Evolutionary conservation across 2,113 vertebrate genomes (phyloP).

Genomic region (Tachuris rubrigastra): DNA sequence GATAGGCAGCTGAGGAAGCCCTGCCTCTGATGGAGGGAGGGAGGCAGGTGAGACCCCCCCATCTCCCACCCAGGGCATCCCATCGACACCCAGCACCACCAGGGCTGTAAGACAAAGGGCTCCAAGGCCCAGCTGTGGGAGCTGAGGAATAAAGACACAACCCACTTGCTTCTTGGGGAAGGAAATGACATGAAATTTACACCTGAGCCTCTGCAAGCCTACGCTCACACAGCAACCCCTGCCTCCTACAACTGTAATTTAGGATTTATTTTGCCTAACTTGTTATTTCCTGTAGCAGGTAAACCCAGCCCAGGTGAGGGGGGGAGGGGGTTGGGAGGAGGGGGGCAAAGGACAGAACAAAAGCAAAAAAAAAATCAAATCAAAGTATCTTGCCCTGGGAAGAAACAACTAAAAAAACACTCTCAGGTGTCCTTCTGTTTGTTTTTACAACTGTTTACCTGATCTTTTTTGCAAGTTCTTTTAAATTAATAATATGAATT

Average conservation of each 20-base stretch:
- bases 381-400: not conserved
- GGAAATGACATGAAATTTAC: not conserved
- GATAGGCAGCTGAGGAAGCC: not conserved
- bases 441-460: not conserved
- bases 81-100: not conserved
- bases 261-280: not conserved
- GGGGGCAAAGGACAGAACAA: not conserved
- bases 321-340: no score
- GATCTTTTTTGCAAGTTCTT: not conserved
- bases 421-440: not conserved
- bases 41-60: not conserved
- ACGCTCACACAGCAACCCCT: not conserved
- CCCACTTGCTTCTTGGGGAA: not conserved
- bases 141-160: not conserved
- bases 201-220: not conserved
- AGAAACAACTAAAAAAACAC: not conserved
- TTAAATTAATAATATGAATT: not conserved
- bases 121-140: not conserved
- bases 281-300: not conserved
- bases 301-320: no score
- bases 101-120: not conserved
- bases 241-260: not conserved
- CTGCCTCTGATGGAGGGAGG: not conserved
- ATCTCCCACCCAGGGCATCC: not conserved
- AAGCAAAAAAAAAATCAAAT: not conserved